Percentiles rank a stretch among this genome's conserved stretches.
Conservation (phyloP, 2,113 vertebrate genomes). For the Cavia porcellus region DNA sequence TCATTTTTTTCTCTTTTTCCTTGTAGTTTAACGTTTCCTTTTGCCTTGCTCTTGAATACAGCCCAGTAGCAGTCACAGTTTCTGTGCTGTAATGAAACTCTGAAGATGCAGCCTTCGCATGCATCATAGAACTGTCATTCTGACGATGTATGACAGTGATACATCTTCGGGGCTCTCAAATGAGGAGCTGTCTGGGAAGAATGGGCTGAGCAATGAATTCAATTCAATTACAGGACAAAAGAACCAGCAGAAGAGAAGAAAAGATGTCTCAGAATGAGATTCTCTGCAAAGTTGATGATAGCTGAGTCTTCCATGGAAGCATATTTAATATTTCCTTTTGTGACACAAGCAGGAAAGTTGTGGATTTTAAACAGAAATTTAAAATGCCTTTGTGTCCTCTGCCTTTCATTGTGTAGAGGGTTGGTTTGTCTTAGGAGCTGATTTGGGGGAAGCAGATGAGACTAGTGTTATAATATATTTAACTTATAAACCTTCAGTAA, state of each 20-base stretch:
- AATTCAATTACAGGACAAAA: slow-evolving; percentile 80
- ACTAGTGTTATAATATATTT: background rate
- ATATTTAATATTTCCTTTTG: slow-evolving; percentile 52
- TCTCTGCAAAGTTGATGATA: slow-evolving; percentile 6
- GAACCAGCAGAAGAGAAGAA: slow-evolving; percentile 41
- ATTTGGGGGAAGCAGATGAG: background rate
- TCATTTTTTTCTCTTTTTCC: background rate
- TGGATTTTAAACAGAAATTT: slow-evolving; percentile 49
- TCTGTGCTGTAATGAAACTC: slow-evolving; percentile 66
- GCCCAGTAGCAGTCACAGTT: slow-evolving; percentile 53
- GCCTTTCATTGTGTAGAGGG: background rate
- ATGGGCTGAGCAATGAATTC: slow-evolving; percentile 56
- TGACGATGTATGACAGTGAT: slow-evolving; percentile 81
- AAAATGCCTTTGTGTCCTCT: slow-evolving; percentile 6
- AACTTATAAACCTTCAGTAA: background rate
- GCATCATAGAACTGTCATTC: slow-evolving; percentile 75
- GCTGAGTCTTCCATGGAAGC: slow-evolving; percentile 45
- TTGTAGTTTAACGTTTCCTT: slow-evolving; percentile 21
- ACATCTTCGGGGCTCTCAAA: slow-evolving; percentile 79
- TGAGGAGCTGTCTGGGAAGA: slow-evolving; percentile 76
- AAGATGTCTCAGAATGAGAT: background rate
- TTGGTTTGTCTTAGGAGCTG: background rate
- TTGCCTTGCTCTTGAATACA: slow-evolving; percentile 60
- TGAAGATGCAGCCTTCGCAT: slow-evolving; percentile 78
- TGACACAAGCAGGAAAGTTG: slow-evolving; percentile 51